These are phyloP conservation scores for Rhyacophila brunnea DNA, from an alignment of 1,140 invertebrate species.

Conservation along the genomic window DNA sequence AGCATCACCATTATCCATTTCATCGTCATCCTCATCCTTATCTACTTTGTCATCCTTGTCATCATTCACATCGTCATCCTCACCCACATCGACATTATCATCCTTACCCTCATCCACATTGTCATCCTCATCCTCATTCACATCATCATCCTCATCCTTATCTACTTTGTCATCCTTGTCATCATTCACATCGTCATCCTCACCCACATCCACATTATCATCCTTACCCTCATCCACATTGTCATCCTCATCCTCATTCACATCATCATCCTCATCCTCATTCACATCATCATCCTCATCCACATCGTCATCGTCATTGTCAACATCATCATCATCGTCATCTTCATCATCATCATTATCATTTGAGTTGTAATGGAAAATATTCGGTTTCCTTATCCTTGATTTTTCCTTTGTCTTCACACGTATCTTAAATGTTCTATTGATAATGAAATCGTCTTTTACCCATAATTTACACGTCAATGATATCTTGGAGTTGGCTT, in stretches of 20 bases:
- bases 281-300: constrained; percentile 39
- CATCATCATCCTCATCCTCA: constrained; percentile 43
- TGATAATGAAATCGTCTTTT: too few relatives aligned
- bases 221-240: neutral
- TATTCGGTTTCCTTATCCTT: too few relatives aligned
- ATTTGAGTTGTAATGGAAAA: too few relatives aligned
- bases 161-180: neutral
- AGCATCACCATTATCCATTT: neutral
- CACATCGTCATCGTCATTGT: constrained; percentile 38
- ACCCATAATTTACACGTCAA: too few relatives aligned
- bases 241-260: constrained; percentile 39
- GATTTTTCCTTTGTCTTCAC: too few relatives aligned
- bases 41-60: too few relatives aligned
- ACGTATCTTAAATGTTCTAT: too few relatives aligned
- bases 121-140: neutral
- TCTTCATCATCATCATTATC: constrained; percentile 32
- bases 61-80: neutral
- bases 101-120: neutral
- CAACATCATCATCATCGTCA: constrained; percentile 35
- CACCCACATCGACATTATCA: neutral
- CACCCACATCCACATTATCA: neutral
- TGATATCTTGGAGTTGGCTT: neutral
- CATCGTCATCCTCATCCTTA: neutral
- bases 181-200: constrained; percentile 3
- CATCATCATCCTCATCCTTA: neutral